These are phyloP conservation scores for Xyrichtys novacula DNA, from an alignment of 2,797 vertebrate species.

Conservation along the genomic window DNA sequence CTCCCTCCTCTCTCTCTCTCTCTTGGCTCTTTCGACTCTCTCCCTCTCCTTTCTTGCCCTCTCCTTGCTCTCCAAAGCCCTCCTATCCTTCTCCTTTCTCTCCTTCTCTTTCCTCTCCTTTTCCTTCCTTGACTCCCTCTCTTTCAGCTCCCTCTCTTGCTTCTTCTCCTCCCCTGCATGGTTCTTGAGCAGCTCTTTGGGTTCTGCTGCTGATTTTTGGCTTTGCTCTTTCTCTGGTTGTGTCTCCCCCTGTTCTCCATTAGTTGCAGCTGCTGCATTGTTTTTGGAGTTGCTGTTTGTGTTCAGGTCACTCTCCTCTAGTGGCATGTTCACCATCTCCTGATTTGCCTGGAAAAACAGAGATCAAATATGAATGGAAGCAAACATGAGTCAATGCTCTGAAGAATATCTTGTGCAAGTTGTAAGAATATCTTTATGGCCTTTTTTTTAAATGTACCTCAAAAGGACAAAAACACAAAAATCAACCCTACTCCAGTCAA, in stretches of 20 bases:
- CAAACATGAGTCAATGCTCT: no score
- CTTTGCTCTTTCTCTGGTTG: neutral
- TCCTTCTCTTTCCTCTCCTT: constrained; percentile 32
- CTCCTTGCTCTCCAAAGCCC: constrained; percentile 25
- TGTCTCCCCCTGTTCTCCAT: neutral
- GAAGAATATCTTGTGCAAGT: no score
- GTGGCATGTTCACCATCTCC: constrained; percentile 58
- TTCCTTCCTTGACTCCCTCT: constrained; percentile 36
- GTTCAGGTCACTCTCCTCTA: constrained; percentile 61
- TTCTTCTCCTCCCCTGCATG: constrained; percentile 20
- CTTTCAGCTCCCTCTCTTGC: constrained; percentile 38
- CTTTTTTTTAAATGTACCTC: no score
- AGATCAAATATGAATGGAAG: no score
- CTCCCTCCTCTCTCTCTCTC: constrained; percentile 47
- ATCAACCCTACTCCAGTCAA: no score
- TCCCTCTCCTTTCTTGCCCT: constrained; percentile 27
- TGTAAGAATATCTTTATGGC: no score
- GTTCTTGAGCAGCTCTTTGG: constrained; percentile 18
- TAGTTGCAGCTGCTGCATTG: neutral
- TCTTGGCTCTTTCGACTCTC: constrained; percentile 24
- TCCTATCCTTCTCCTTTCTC: constrained; percentile 26
- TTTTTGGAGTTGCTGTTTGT: neutral
- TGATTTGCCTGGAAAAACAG: constrained; percentile 58
- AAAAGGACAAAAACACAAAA: no score
- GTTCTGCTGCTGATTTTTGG: neutral